Evolutionary conservation across 2,888 invertebrate species (phyloP).

Genomic region (Oasisia sp.): DNA sequence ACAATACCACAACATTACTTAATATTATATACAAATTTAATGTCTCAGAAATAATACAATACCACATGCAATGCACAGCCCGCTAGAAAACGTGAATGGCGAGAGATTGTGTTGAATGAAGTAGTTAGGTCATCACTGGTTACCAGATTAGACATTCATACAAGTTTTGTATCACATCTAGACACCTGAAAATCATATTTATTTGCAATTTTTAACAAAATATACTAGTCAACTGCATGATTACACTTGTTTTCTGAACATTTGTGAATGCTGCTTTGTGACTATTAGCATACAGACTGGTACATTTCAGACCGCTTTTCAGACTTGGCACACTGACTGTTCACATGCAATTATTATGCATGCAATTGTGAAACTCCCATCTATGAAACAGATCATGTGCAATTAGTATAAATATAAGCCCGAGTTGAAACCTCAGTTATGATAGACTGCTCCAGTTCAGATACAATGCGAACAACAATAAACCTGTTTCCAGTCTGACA

Average conservation of each 20-base stretch:
- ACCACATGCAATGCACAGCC: background rate
- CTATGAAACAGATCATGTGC: background rate
- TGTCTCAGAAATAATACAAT: constrained; percentile 13
- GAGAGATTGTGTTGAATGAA: background rate
- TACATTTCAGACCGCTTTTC: too few species aligned
- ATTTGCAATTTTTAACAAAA: background rate
- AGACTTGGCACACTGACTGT: too few species aligned
- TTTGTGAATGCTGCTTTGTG: background rate
- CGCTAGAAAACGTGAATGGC: background rate
- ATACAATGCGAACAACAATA: background rate
- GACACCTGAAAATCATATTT: background rate
- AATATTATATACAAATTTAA: constrained; percentile 8
- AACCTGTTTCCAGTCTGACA: background rate
- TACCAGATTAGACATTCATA: background rate
- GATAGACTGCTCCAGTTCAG: background rate
- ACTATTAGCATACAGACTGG: background rate
- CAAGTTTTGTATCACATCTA: background rate
- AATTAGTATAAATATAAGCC: background rate
- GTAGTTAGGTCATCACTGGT: background rate
- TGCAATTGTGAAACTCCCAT: too few species aligned
- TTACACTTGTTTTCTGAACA: background rate
- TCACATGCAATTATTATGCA: too few species aligned
- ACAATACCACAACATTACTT: background rate
- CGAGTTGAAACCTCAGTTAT: background rate
- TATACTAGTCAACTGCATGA: background rate